Conservation (phyloP, 2,797 vertebrate genomes). For the Rhinoraja longicauda region DNA sequence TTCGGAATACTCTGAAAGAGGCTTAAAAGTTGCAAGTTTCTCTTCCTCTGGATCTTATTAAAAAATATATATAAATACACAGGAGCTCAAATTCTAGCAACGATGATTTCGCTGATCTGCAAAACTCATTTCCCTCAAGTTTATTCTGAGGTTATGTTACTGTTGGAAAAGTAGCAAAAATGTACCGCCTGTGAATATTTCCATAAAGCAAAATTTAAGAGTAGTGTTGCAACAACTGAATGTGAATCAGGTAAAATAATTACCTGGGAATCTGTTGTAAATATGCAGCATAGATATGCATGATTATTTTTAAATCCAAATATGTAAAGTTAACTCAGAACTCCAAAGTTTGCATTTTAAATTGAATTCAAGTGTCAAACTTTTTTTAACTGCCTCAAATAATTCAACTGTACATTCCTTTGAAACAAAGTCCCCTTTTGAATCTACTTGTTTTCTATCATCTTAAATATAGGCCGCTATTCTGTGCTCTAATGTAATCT, state of each 20-base stretch:
- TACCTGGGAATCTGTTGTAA: neutral
- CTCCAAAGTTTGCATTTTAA: neutral
- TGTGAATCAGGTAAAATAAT: neutral
- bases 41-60: neutral
- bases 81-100: neutral
- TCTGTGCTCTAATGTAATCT: neutral
- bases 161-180: neutral
- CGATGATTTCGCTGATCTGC: neutral
- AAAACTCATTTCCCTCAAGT: neutral
- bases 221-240: neutral
- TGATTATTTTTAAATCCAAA: neutral
- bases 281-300: neutral
- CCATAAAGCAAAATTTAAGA: neutral
- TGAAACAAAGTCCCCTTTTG: neutral
- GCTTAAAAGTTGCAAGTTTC: too few species aligned
- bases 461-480: neutral
- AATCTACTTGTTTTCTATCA: neutral
- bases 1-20: too few species aligned
- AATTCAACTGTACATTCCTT: neutral
- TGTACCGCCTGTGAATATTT: neutral
- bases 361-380: neutral
- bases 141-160: neutral
- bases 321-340: neutral
- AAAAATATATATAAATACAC: neutral
- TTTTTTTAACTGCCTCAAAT: neutral